phyloP scores from a whole-genome alignment of 2,113 vertebrate species.

The Tenebrosternarchus preto region DNA sequence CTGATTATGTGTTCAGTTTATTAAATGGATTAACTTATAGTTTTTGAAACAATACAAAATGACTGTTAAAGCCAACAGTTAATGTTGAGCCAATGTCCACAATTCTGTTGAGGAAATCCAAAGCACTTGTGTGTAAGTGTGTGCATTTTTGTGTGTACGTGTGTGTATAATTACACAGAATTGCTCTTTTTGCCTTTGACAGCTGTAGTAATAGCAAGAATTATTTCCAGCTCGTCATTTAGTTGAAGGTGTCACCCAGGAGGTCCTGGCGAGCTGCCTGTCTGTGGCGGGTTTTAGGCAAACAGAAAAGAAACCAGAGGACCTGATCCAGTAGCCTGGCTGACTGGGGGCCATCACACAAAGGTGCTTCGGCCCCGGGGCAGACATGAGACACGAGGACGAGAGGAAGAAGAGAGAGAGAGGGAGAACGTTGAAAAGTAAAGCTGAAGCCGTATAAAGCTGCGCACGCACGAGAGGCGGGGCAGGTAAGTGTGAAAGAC shows the following conservation, averaged over 20 bases:
- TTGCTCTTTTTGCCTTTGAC: neutral
- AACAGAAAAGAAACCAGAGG: slow-evolving; percentile 6
- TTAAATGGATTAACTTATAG: too few species aligned
- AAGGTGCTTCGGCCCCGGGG: slow-evolving; percentile 53
- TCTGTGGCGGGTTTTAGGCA: slow-evolving; percentile 15
- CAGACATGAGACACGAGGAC: slow-evolving; percentile 61
- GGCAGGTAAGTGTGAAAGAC: slow-evolving; percentile 56
- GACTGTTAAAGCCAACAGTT: too few species aligned
- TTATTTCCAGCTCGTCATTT: slow-evolving; percentile 3
- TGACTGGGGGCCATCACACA: slow-evolving; percentile 42
- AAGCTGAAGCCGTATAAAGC: slow-evolving; percentile 55
- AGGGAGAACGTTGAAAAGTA: slow-evolving; percentile 58
- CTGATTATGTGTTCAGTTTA: too few species aligned
- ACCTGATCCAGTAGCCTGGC: slow-evolving; percentile 37
- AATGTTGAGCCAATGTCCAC: too few species aligned
- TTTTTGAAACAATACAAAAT: too few species aligned
- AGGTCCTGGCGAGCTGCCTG: slow-evolving; percentile 27
- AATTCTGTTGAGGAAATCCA: too few species aligned
- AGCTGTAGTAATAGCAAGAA: neutral
- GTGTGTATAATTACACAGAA: too few species aligned
- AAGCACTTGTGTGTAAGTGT: too few species aligned
- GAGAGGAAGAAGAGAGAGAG: too few species aligned
- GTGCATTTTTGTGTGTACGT: too few species aligned
- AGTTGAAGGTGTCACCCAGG: neutral
- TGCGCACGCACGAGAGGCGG: slow-evolving; percentile 55